phyloP scores from a whole-genome alignment of 2,888 invertebrate genomes.

The Amphipyra berbera region DNA sequence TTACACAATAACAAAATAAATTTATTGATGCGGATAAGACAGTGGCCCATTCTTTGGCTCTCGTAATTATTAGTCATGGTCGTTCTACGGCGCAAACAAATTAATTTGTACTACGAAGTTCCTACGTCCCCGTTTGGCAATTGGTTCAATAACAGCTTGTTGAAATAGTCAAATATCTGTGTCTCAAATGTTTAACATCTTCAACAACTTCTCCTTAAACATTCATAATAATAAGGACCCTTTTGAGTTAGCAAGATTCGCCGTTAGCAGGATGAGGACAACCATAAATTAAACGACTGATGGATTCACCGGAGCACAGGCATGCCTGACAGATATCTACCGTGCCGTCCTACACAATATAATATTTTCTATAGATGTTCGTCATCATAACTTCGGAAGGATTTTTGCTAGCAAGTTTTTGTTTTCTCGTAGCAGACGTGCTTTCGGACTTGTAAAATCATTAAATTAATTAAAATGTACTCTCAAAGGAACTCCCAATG shows the following conservation, averaged over 20 bases:
- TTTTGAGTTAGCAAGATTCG: constrained; percentile 8
- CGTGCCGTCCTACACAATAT: too few relatives aligned
- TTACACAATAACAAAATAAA: constrained; percentile 10
- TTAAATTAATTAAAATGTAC: background rate
- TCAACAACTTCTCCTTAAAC: constrained; percentile 61
- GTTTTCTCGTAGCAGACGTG: background rate
- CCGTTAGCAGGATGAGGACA: too few relatives aligned
- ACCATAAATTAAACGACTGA: too few relatives aligned
- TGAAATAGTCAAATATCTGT: constrained; percentile 59
- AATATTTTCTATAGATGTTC: too few relatives aligned
- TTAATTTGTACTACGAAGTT: constrained; percentile 60
- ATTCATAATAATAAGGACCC: constrained; percentile 36
- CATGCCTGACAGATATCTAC: too few relatives aligned
- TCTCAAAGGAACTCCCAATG: too few relatives aligned
- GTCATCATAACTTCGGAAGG: too few relatives aligned
- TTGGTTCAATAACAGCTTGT: constrained; percentile 71
- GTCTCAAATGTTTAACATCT: constrained; percentile 60
- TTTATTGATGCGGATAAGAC: constrained; percentile 23
- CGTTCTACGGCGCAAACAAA: constrained; percentile 64
- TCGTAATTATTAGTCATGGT: constrained; percentile 43
- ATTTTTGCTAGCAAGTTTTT: too few relatives aligned
- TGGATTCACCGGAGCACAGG: too few relatives aligned
- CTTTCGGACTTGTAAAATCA: background rate
- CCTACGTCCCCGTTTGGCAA: constrained; percentile 55
- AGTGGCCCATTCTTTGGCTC: constrained; percentile 31